Evolutionary conservation across 1,140 invertebrate genomes (phyloP).

Genomic region (Pseudomyrmex pallidus): DNA sequence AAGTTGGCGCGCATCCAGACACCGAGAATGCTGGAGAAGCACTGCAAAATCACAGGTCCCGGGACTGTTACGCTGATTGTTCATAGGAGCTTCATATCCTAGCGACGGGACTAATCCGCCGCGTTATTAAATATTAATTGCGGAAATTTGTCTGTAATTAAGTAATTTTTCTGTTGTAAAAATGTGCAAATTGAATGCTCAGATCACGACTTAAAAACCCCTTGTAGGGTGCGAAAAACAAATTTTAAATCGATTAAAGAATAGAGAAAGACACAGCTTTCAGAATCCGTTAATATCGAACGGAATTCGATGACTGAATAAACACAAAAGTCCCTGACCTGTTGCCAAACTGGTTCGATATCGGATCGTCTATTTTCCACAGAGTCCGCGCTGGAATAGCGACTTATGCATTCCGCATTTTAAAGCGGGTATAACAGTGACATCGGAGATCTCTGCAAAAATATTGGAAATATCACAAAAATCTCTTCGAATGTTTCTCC

Average conservation of each 20-base stretch:
- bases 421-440: neutral
- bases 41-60: constrained; percentile 76
- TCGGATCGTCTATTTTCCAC: neutral
- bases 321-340: neutral
- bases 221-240: neutral
- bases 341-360: neutral
- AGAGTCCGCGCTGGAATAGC: too few species aligned
- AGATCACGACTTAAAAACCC: too few species aligned
- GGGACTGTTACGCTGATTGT: constrained; percentile 70
- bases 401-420: neutral
- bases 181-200: neutral
- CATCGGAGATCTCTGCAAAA: too few species aligned
- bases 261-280: too few species aligned
- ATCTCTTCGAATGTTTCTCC: neutral
- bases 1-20: constrained; percentile 77
- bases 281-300: neutral
- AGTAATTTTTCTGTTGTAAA: neutral
- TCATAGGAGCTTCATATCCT: constrained; percentile 42
- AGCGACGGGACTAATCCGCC: constrained; percentile 8
- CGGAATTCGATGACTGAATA: neutral
- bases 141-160: too few species aligned
- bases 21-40: constrained; percentile 56
- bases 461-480: neutral
- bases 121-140: too few species aligned
- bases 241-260: neutral